phyloP scores from a whole-genome alignment of 2,888 invertebrate species.

The Chymomyza procnemis region DNA sequence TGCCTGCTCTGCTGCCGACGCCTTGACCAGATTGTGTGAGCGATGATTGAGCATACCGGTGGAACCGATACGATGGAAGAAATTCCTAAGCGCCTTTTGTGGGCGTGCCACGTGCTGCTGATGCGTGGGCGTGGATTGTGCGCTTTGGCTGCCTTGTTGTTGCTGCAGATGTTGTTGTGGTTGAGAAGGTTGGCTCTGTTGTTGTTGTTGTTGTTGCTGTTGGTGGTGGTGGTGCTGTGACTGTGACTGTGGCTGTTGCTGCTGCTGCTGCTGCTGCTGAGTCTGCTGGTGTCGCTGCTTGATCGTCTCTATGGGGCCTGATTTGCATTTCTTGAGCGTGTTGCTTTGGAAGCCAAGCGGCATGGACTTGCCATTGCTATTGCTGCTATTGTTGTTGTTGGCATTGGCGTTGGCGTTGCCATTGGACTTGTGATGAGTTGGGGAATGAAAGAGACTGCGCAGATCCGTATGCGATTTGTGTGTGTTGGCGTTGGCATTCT shows the following conservation, averaged over 20 bases:
- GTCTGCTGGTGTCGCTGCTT: conserved; percentile 60
- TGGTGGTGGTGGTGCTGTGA: conserved; percentile 40
- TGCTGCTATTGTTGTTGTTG: conserved; percentile 50
- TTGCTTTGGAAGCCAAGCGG: conserved; percentile 53
- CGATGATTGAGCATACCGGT: conserved; percentile 85
- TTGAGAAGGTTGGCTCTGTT: conserved; percentile 4
- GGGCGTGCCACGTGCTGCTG: conserved; percentile 57
- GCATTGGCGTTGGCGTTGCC: conserved; percentile 54
- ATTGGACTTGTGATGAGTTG: conserved; percentile 55
- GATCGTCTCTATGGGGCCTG: conserved; percentile 81
- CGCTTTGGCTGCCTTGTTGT: conserved; percentile 49
- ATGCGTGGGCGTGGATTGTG: conserved; percentile 64
- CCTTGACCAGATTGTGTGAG: conserved; percentile 76
- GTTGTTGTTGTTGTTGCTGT: conserved; percentile 51
- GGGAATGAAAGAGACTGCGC: conserved; percentile 78
- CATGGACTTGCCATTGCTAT: conserved; percentile 16
- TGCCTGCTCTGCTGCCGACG: conserved; percentile 71
- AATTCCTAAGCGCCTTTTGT: conserved; percentile 84
- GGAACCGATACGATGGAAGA: conserved; percentile 87
- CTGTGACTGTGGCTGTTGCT: no score
- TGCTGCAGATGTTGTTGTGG: conserved; percentile 2
- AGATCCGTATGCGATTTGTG: conserved; percentile 80
- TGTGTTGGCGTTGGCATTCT: conserved; percentile 67
- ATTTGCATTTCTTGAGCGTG: conserved; percentile 80
- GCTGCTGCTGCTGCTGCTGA: conserved; percentile 41